A percentile compares a stretch with the other conserved stretches of the same genome.
Evolutionary conservation across 1,140 invertebrate genomes (phyloP).

Genomic region (Vanessa tameamea): DNA sequence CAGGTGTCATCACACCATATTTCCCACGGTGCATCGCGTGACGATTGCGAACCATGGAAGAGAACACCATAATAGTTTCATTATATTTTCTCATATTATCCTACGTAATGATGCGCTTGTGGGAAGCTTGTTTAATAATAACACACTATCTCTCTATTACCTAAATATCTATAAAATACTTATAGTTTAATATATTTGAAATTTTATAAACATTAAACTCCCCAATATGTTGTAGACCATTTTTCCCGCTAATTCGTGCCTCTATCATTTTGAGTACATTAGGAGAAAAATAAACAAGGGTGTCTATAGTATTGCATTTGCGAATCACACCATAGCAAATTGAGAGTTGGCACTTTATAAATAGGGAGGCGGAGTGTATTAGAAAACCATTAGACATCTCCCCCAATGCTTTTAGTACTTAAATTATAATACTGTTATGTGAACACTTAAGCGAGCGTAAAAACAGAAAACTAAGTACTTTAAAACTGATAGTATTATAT

Average conservation of each 20-base stretch:
- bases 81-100: constrained; percentile 17
- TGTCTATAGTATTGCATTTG: constrained; percentile 47
- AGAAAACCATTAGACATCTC: constrained; percentile 63
- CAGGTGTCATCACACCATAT: constrained; percentile 45
- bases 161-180: too few species aligned
- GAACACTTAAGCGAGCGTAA: constrained; percentile 23
- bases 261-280: constrained; percentile 16
- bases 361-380: constrained; percentile 62
- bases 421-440: constrained; percentile 20
- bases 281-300: constrained; percentile 58
- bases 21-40: constrained; percentile 62
- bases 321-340: constrained; percentile 73
- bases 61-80: constrained; percentile 20
- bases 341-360: constrained; percentile 60
- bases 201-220: too few species aligned
- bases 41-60: constrained; percentile 44
- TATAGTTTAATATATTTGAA: too few species aligned
- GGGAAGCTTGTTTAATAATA: background rate
- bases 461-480: constrained; percentile 13
- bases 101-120: constrained; percentile 19
- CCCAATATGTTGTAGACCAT: background rate
- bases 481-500: too few species aligned
- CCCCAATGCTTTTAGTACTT: constrained; percentile 36
- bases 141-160: background rate
- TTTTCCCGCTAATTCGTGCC: background rate